Conservation (phyloP, 2,113 vertebrate genomes). For the Alces alces region DNA sequence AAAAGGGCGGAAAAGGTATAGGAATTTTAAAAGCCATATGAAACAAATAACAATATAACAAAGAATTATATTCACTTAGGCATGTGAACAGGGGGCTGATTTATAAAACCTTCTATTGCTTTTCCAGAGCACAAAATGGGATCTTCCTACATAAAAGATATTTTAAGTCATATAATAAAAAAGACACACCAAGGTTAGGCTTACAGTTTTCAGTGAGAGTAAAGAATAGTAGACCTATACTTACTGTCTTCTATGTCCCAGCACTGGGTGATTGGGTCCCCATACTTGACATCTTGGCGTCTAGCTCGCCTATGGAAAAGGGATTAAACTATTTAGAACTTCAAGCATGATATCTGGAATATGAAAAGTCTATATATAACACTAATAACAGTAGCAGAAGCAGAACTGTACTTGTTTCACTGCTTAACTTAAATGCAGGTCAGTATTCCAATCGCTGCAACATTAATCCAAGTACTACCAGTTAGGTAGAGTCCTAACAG, state of each 20-base stretch:
- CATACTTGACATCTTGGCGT: slow-evolving; percentile 96
- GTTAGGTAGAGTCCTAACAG: not conserved
- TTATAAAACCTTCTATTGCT: slow-evolving; percentile 18
- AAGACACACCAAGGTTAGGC: not conserved
- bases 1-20: not conserved
- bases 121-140: slow-evolving; percentile 32
- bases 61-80: slow-evolving; percentile 34
- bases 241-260: slow-evolving; percentile 96
- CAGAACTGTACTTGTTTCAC: slow-evolving; percentile 25
- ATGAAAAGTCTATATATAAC: slow-evolving; percentile 33
- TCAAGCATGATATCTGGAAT: slow-evolving; percentile 41
- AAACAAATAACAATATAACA: slow-evolving; percentile 35
- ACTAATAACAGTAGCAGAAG: slow-evolving; percentile 50
- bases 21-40: slow-evolving; percentile 42
- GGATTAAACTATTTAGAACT: slow-evolving; percentile 64
- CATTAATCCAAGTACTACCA: not conserved
- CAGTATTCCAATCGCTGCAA: not conserved
- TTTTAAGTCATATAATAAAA: not conserved
- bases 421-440: not conserved
- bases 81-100: not conserved
- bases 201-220: not conserved
- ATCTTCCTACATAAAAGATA: not conserved
- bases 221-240: slow-evolving; percentile 60
- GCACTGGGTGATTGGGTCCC: slow-evolving; percentile 94
- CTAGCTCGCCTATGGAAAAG: slow-evolving; percentile 88